phyloP scores from a whole-genome alignment of 2,113 vertebrate genomes.

The Vicugna pacos region DNA sequence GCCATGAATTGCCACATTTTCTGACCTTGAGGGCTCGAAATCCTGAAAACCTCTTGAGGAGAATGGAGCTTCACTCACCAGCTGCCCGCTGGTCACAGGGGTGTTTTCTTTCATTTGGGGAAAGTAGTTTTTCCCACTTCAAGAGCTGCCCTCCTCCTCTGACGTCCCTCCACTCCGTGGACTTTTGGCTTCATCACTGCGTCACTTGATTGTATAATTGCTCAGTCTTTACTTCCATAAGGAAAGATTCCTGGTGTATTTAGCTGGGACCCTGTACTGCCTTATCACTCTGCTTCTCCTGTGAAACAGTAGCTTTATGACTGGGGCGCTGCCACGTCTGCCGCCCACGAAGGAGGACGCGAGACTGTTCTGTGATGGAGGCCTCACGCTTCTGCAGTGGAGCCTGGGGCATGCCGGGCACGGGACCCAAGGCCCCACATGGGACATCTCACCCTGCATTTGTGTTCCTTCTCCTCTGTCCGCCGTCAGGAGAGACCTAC shows the following conservation, averaged over 20 bases:
- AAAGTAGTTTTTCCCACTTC: not conserved
- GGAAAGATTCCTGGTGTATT: not conserved
- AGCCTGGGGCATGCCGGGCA: not conserved
- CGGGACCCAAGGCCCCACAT: fast-evolving
- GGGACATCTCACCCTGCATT: fast-evolving
- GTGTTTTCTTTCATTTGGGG: not conserved
- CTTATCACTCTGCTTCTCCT: not conserved
- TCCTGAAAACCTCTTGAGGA: not conserved
- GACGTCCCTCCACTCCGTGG: not conserved
- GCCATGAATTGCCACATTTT: not conserved
- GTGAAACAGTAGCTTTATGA: too few relatives aligned
- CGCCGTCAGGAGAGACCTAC: fast-evolving
- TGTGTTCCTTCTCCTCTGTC: fast-evolving
- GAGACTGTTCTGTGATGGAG: too few relatives aligned
- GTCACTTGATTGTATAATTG: not conserved
- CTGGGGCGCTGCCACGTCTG: too few relatives aligned
- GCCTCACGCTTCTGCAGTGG: fast-evolving
- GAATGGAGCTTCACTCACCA: not conserved
- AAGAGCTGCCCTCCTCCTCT: not conserved
- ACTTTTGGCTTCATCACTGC: not conserved
- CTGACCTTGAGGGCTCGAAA: not conserved
- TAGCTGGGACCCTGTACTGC: too few relatives aligned
- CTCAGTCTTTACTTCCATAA: not conserved
- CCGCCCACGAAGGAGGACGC: too few relatives aligned
- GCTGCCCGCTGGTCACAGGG: not conserved